These are phyloP conservation scores for Trichogramma dendrolimi DNA, from an alignment of 2,888 invertebrate genomes.

Conservation along the genomic window DNA sequence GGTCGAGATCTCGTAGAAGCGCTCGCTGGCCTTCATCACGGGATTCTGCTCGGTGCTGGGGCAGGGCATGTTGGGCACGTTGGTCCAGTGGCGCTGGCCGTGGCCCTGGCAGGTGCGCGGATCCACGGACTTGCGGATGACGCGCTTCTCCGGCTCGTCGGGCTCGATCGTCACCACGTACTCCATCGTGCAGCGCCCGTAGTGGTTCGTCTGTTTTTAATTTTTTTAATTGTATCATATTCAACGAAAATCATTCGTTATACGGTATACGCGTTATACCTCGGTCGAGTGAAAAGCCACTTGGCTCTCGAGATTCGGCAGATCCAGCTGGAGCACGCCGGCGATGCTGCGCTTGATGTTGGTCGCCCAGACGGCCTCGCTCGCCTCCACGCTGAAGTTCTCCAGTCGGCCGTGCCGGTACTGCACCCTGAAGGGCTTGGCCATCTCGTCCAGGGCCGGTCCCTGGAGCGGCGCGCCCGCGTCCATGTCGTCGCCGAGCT, in stretches of 20 bases:
- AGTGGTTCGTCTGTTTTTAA: conserved; percentile 44
- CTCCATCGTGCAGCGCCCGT: conserved; percentile 50
- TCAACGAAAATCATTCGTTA: background rate
- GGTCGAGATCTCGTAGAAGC: conserved; percentile 43
- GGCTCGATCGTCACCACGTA: conserved; percentile 44
- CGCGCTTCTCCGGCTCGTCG: conserved; percentile 33
- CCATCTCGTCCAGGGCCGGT: conserved; percentile 35
- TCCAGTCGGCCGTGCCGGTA: conserved; percentile 42
- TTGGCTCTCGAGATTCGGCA: conserved; percentile 38
- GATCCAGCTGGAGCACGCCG: conserved; percentile 62
- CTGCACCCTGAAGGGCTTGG: conserved; percentile 42
- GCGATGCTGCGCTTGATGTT: conserved; percentile 68
- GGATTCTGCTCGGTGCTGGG: conserved; percentile 49
- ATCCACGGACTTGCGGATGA: conserved; percentile 50
- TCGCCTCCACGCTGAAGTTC: conserved; percentile 42
- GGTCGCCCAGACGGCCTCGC: conserved; percentile 62
- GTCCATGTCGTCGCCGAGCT: conserved; percentile 24
- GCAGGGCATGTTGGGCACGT: conserved; percentile 48
- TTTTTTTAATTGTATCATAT: background rate
- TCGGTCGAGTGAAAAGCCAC: conserved; percentile 45
- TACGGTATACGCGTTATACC: conserved; percentile 34
- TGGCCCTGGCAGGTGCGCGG: conserved; percentile 48
- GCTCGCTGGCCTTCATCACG: conserved; percentile 50
- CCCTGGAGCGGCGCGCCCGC: conserved; percentile 28
- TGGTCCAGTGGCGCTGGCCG: conserved; percentile 45